Evolutionary conservation across 2,797 vertebrate species (phyloP).

Genomic region (Botia kubotai): DNA sequence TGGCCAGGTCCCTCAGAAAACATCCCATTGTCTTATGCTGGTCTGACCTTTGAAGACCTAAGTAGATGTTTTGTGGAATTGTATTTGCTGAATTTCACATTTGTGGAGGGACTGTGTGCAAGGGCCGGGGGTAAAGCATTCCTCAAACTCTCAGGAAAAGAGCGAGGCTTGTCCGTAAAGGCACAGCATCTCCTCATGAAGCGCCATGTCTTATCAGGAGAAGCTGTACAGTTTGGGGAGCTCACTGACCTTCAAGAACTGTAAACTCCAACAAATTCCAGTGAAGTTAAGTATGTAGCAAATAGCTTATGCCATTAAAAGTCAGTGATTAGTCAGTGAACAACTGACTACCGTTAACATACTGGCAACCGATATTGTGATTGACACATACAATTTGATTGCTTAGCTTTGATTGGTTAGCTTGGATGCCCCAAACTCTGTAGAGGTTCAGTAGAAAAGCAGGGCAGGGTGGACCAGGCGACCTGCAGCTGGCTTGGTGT

Average conservation of each 20-base stretch:
- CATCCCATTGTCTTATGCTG: constrained; percentile 52
- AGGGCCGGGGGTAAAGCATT: constrained; percentile 40
- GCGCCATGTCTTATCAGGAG: constrained; percentile 46
- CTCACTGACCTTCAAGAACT: background rate
- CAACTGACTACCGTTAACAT: no score
- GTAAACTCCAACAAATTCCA: background rate
- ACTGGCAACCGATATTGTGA: background rate
- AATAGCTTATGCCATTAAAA: background rate
- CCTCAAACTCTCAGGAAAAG: constrained; percentile 42
- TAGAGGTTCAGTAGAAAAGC: constrained; percentile 29
- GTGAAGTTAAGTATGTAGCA: background rate
- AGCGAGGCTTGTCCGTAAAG: constrained; percentile 42
- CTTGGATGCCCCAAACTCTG: constrained; percentile 1
- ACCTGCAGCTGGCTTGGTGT: constrained; percentile 57
- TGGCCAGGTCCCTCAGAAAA: constrained; percentile 38
- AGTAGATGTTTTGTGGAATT: constrained; percentile 57
- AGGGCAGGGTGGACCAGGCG: constrained; percentile 45
- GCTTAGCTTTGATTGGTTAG: background rate
- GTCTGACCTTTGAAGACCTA: constrained; percentile 58
- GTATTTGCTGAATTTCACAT: constrained; percentile 55
- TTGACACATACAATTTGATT: background rate
- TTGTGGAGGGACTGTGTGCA: constrained; percentile 26
- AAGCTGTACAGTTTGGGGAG: background rate
- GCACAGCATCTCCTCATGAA: constrained; percentile 49
- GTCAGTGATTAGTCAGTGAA: background rate